Evolutionary conservation across 1,140 invertebrate genomes (phyloP).

Genomic region (Drosophila auraria): DNA sequence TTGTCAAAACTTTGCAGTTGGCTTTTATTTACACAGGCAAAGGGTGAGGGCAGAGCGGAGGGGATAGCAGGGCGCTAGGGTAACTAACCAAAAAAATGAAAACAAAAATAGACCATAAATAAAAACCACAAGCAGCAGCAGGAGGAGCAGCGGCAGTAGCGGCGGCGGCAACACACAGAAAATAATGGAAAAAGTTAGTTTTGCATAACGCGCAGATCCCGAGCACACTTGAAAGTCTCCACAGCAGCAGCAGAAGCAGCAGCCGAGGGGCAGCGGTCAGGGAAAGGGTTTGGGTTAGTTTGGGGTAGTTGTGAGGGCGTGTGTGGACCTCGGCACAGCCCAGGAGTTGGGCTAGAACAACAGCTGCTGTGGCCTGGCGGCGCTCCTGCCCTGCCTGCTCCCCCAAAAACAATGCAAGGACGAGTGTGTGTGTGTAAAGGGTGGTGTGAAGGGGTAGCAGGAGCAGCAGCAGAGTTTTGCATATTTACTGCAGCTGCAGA

Average conservation of each 20-base stretch:
- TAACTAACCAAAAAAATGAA: constrained; percentile 76
- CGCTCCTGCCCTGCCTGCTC: background rate
- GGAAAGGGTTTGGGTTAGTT: background rate
- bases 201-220: constrained; percentile 76
- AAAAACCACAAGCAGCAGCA: constrained; percentile 72
- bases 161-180: constrained; percentile 61
- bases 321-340: constrained; percentile 27
- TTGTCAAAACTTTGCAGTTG: constrained; percentile 82
- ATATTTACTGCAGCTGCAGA: constrained; percentile 52
- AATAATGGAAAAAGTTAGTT: constrained; percentile 84
- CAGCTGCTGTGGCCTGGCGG: constrained; percentile 55
- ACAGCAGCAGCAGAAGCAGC: background rate
- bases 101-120: constrained; percentile 82
- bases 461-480: constrained; percentile 27
- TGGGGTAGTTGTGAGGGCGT: constrained; percentile 9
- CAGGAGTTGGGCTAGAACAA: constrained; percentile 47
- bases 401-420: constrained; percentile 47
- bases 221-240: constrained; percentile 70
- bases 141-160: constrained; percentile 28
- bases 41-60: background rate
- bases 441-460: constrained; percentile 28
- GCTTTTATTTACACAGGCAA: constrained; percentile 77
- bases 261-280: constrained; percentile 8
- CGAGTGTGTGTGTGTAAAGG: constrained; percentile 6
- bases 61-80: constrained; percentile 17